phyloP scores from a whole-genome alignment of 2,113 vertebrate genomes.

The Illadopsis cleaveri region DNA sequence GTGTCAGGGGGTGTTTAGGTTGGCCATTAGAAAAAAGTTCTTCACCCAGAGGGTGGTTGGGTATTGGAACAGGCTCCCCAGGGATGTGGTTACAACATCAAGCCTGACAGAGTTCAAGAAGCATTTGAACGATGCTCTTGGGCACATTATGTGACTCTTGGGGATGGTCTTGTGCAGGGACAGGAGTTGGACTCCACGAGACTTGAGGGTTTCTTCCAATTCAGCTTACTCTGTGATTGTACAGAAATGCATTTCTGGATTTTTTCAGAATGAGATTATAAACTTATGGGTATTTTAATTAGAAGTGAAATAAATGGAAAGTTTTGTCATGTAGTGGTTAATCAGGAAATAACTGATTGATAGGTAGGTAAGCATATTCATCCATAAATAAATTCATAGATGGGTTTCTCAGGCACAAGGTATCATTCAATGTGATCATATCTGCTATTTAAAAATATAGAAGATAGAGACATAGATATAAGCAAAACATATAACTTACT shows the following conservation, averaged over 20 bases:
- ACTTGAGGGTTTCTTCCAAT: neutral
- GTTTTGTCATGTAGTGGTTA: neutral
- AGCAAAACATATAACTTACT: neutral
- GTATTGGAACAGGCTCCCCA: neutral
- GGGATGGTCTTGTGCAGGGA: neutral
- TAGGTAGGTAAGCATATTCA: neutral
- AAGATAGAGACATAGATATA: neutral
- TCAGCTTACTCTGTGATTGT: neutral
- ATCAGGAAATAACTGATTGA: neutral
- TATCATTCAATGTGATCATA: neutral
- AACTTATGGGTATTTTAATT: neutral
- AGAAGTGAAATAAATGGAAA: neutral
- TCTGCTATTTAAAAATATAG: neutral
- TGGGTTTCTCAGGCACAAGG: neutral
- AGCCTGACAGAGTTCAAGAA: neutral
- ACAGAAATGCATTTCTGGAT: neutral
- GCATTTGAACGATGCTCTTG: accelerated
- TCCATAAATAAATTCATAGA: neutral
- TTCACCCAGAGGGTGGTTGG: neutral
- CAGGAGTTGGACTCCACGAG: neutral
- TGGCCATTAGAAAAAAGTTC: neutral
- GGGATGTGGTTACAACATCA: neutral
- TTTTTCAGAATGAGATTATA: neutral
- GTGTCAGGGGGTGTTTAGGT: neutral
- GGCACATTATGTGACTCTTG: neutral